phyloP scores from a whole-genome alignment of 2,888 invertebrate genomes.

The Syrista parreyssii region DNA sequence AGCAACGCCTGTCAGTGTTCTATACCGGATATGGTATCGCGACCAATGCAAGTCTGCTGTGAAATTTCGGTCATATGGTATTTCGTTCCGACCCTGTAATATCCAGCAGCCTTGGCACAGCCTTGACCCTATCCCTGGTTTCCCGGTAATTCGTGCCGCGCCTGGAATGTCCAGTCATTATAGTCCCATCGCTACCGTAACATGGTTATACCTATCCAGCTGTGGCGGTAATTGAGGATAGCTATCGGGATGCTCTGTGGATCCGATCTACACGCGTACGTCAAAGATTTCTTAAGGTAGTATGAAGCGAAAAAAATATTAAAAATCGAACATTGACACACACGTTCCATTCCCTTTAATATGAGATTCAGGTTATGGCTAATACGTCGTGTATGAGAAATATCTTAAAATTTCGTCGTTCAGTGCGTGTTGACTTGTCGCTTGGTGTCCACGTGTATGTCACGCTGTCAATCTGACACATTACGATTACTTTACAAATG shows the following conservation, averaged over 20 bases:
- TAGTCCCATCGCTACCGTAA: neutral
- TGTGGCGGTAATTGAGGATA: neutral
- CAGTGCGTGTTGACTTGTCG: too few species aligned
- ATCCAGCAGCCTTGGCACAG: neutral
- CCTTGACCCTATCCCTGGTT: neutral
- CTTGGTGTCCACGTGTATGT: too few species aligned
- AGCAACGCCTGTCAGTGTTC: neutral
- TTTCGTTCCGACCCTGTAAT: neutral
- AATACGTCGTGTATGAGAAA: too few species aligned
- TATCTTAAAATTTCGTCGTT: too few species aligned
- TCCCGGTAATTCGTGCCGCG: neutral
- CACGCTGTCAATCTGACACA: too few species aligned
- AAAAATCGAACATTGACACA: neutral
- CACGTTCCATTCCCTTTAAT: too few species aligned
- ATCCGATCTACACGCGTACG: neutral
- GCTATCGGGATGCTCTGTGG: neutral
- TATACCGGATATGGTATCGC: neutral
- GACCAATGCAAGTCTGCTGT: neutral
- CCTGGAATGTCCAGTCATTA: neutral
- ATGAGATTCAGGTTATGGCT: too few species aligned
- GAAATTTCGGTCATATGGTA: neutral
- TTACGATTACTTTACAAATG: too few species aligned
- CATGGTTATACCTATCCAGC: neutral
- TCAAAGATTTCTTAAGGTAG: neutral
- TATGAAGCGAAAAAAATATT: neutral